These are phyloP conservation scores for Drosophila arizonae DNA, from an alignment of 1,140 invertebrate genomes.

Conservation along the genomic window DNA sequence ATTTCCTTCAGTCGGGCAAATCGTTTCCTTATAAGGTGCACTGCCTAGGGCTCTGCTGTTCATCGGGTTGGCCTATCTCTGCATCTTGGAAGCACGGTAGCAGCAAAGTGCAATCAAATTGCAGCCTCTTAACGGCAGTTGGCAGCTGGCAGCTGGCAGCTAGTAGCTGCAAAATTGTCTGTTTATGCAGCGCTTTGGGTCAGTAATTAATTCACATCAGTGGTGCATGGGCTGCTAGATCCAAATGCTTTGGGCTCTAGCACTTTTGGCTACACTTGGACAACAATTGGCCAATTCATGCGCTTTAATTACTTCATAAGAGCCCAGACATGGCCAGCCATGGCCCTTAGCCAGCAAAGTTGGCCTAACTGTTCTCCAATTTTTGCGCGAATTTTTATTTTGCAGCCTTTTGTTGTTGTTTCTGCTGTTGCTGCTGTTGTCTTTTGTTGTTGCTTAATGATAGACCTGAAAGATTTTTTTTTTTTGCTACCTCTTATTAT, in stretches of 20 bases:
- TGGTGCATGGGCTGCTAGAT: conserved; percentile 28
- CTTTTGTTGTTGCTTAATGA: conserved; percentile 59
- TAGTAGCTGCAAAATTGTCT: conserved; percentile 17
- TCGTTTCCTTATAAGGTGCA: background rate
- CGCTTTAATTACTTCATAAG: conserved; percentile 80
- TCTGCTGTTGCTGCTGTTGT: conserved; percentile 18
- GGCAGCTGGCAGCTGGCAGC: conserved; percentile 41
- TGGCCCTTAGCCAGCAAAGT: conserved; percentile 46
- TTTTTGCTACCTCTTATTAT: conserved; percentile 18
- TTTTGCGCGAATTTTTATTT: conserved; percentile 58
- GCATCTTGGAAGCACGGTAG: conserved; percentile 66
- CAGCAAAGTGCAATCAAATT: conserved; percentile 38
- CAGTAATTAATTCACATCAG: conserved; percentile 79
- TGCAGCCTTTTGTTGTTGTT: conserved; percentile 16
- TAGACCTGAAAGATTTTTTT: conserved; percentile 50
- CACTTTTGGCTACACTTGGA: conserved; percentile 30
- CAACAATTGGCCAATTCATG: conserved; percentile 79
- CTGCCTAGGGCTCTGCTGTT: conserved; percentile 18
- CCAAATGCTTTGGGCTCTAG: conserved; percentile 32
- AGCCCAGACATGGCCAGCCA: conserved; percentile 39
- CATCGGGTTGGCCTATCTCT: conserved; percentile 49
- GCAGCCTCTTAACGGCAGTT: conserved; percentile 65
- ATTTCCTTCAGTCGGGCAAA: background rate
- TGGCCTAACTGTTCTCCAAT: conserved; percentile 53
- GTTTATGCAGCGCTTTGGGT: conserved; percentile 67